Base-by-base conservation (phyloP, 2,888 invertebrate species). In the Alcis repandata region DNA sequence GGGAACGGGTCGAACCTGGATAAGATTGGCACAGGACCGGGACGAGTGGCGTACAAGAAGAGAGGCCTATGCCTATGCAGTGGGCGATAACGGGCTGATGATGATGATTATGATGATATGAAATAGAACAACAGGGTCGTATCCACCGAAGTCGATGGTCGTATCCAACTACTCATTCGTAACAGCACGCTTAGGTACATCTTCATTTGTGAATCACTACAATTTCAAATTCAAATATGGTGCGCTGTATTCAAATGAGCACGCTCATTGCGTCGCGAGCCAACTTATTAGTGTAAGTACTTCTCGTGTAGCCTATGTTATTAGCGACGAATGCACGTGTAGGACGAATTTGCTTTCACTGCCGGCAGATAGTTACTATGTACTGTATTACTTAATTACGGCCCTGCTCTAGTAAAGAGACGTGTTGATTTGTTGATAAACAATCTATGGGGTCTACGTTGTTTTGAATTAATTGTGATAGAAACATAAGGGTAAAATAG, bases 211-310 rank as follows among this genome's bases (percentile, higher is more conserved):
- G 86, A 88, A 81, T 88, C 86, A 88, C 72, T 69, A 75, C 73
- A 76, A 88, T 89, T 86, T 86, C 77, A 85, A 83, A 86, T 90
- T 89, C 83, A 88, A 88, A 89, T 88, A 69, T 87, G 68, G 77
- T 76, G 68, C 72, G 72, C 83, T 84, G 84, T 89, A 89, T 89
- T 87, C 86, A 89, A 89, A 88, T 89, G 73, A 79, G 79, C 75
- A 77, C 86, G 87, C n/a, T n/a, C n/a, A 86, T 86, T 84, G 85
- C 82, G 80, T 74, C 73, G 81, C 77, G 72, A 74, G 79, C 70
- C 71, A 71, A 75, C 75, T 77, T 77, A 78, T 77, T 82, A 79
- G 79, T 75, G 36, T 57, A 52, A 63, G 57, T 57, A 57, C 63
- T 36, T 49, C 43, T 62, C 20, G 19, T 52, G 52, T 63, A 54